These are phyloP conservation scores for Opisthocomus hoazin DNA, from an alignment of 2,113 vertebrate genomes.

Conservation along the genomic window DNA sequence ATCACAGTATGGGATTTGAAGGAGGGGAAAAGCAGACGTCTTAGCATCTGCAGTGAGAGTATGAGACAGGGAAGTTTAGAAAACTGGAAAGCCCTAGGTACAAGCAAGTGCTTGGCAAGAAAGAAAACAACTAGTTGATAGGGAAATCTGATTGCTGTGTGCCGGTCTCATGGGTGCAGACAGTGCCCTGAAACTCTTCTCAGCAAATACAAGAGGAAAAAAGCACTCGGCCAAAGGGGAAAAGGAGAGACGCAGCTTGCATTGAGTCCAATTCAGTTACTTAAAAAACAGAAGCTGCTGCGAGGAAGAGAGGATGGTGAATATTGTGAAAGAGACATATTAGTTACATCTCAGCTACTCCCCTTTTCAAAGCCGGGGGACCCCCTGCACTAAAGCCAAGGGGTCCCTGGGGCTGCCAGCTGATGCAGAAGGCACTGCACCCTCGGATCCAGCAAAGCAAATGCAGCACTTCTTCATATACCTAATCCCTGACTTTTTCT, in stretches of 20 bases:
- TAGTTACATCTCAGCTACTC: background rate
- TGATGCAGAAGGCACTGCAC: background rate
- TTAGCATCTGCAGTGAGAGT: background rate
- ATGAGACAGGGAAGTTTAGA: background rate
- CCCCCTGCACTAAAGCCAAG: background rate
- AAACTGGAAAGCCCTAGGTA: background rate
- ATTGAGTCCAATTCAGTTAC: background rate
- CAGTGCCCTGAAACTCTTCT: background rate
- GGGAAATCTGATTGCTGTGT: background rate
- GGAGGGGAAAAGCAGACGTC: background rate
- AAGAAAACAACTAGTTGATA: background rate
- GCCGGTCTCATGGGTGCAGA: background rate
- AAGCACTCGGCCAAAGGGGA: background rate
- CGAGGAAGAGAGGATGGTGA: background rate
- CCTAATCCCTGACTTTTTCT: background rate
- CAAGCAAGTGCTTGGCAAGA: background rate
- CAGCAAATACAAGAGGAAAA: background rate
- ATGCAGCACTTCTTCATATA: background rate
- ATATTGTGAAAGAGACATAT: background rate
- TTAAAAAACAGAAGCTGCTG: background rate
- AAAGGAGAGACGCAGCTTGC: background rate
- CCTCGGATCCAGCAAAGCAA: background rate
- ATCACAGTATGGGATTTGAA: slow-evolving; percentile 55
- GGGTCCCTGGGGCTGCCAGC: background rate
- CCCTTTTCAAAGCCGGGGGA: background rate